Evolutionary conservation across 2,113 vertebrate genomes (phyloP).

Genomic region (Sturnus vulgaris): DNA sequence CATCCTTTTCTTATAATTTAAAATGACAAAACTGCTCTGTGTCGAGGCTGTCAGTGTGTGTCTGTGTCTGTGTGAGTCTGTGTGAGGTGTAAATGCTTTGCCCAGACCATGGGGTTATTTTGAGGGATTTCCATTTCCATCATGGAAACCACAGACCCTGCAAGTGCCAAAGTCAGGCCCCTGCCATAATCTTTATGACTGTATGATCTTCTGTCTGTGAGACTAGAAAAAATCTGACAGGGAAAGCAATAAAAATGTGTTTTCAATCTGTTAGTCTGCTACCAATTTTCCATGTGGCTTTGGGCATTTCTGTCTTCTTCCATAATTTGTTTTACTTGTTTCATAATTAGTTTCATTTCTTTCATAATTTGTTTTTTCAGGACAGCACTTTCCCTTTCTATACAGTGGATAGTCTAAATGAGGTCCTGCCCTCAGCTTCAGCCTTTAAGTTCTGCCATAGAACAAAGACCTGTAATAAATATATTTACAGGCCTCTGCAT

Average conservation of each 20-base stretch:
- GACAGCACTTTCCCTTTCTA: not conserved
- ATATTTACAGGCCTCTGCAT: not conserved
- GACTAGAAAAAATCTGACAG: not conserved
- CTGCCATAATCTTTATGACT: not conserved
- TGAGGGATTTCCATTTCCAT: rapidly evolving
- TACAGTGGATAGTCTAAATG: not conserved
- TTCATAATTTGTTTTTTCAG: not conserved
- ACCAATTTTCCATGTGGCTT: not conserved
- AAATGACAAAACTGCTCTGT: not conserved
- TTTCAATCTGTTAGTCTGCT: not conserved
- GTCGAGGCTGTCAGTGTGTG: not conserved
- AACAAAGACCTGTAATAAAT: not conserved
- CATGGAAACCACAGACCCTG: not conserved
- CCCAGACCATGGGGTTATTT: rapidly evolving
- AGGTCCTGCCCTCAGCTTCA: not conserved
- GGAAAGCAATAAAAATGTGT: not conserved
- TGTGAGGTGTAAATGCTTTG: not conserved
- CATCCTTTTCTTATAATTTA: not conserved
- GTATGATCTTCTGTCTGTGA: not conserved
- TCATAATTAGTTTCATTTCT: not conserved
- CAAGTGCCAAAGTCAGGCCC: not conserved
- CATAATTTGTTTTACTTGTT: not conserved
- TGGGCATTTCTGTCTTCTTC: not conserved
- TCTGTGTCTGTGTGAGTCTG: not conserved
- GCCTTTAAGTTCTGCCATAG: not conserved